A percentile compares a stretch with the other conserved stretches of the same genome.
phyloP scores from a whole-genome alignment of 2,888 invertebrate species.

The Tortricodes alternella region DNA sequence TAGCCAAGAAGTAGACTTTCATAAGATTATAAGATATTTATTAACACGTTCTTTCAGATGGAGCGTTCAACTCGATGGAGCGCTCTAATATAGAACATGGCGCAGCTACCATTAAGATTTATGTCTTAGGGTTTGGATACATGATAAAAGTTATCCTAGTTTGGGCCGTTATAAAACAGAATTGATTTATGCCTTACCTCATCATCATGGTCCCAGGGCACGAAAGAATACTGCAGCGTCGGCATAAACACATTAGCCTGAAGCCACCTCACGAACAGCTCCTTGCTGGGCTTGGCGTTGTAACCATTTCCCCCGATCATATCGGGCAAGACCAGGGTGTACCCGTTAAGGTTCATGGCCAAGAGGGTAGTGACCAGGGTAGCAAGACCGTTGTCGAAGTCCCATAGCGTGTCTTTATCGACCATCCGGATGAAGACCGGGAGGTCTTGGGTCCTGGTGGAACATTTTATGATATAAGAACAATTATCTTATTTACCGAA shows the following conservation, averaged over 20 bases:
- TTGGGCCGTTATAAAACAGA: no score
- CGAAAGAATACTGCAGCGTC: conserved; percentile 89
- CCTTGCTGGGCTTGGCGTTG: conserved; percentile 79
- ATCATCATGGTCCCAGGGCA: conserved; percentile 90
- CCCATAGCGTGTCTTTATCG: conserved; percentile 89
- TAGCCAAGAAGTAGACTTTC: no score
- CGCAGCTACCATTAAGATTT: no score
- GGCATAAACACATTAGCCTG: conserved; percentile 92
- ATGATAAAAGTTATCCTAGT: no score
- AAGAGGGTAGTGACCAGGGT: conserved; percentile 88
- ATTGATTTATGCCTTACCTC: conserved; percentile 68
- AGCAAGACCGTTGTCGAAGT: conserved; percentile 86
- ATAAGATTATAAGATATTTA: no score
- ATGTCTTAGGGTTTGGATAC: no score
- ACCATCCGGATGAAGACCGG: conserved; percentile 90
- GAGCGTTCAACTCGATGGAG: no score
- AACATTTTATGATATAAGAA: background rate
- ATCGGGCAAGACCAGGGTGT: conserved; percentile 89
- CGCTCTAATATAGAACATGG: no score
- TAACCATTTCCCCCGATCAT: conserved; percentile 89
- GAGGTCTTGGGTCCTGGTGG: conserved; percentile 84
- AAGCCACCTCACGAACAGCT: conserved; percentile 89
- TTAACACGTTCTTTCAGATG: no score
- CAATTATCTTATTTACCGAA: background rate
- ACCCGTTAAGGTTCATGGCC: conserved; percentile 85